Percentiles rank a stretch among this genome's conserved stretches.
Evolutionary conservation across 2,113 vertebrate species (phyloP).

Genomic region (Ptilorrhoa leucosticta): DNA sequence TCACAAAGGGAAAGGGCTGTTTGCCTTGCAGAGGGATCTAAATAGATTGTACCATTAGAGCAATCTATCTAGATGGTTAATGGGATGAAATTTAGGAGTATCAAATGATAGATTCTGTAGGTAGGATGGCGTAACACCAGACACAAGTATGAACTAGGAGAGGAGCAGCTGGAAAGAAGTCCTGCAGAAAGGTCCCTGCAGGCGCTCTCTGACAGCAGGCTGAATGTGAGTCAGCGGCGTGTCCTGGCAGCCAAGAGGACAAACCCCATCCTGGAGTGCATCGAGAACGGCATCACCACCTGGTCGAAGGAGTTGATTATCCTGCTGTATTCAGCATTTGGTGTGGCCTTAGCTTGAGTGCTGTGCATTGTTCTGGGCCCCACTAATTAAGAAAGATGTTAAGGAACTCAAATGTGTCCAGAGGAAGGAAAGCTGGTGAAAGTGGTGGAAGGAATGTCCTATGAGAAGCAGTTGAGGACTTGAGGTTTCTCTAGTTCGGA

Average conservation of each 20-base stretch:
- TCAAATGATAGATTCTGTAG: neutral
- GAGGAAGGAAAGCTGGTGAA: neutral
- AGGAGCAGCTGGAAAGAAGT: neutral
- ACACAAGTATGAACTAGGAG: neutral
- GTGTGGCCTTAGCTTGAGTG: neutral
- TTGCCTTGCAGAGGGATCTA: neutral
- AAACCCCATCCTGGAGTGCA: neutral
- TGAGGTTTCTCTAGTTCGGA: neutral
- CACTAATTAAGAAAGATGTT: neutral
- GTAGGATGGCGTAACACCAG: rapidly evolving
- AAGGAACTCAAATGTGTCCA: neutral
- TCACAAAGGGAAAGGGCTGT: neutral
- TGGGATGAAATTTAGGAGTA: neutral
- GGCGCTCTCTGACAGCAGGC: neutral
- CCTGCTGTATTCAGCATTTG: rapidly evolving
- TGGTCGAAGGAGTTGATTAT: neutral
- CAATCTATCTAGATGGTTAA: too few relatives aligned
- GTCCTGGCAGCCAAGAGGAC: neutral
- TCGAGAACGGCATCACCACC: neutral
- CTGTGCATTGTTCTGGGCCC: neutral
- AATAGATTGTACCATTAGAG: neutral
- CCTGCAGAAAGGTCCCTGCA: neutral
- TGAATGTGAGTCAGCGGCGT: rapidly evolving
- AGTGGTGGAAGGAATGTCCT: neutral
- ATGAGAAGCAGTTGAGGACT: neutral